A percentile compares a stretch with the other conserved stretches of the same genome.
Evolutionary conservation across 2,113 vertebrate genomes (phyloP).

Genomic region (Heterotis niloticus): DNA sequence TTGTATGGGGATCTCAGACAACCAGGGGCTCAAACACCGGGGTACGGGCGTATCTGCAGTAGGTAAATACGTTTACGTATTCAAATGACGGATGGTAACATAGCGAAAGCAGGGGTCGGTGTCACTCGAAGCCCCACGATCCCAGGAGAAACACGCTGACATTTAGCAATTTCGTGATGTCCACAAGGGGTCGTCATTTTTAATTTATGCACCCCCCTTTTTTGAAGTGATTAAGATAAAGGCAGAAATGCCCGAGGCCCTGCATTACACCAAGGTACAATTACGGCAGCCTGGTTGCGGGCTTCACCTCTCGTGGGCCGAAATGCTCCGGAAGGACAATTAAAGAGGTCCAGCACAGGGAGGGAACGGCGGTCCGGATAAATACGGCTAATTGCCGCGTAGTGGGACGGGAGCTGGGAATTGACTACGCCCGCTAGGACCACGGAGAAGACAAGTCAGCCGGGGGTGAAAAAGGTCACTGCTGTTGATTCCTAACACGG

Average conservation of each 20-base stretch:
- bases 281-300: slow-evolving; percentile 56
- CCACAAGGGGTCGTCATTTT: slow-evolving; percentile 37
- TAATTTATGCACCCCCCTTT: slow-evolving; percentile 66
- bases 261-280: slow-evolving; percentile 70
- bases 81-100: no score
- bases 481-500: background rate
- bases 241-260: slow-evolving; percentile 74
- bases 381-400: slow-evolving; percentile 76
- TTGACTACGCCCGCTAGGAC: slow-evolving; percentile 70
- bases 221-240: slow-evolving; percentile 81
- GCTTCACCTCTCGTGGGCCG: slow-evolving; percentile 67
- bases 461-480: slow-evolving; percentile 58
- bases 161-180: slow-evolving; percentile 53
- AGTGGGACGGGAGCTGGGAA: slow-evolving; percentile 54
- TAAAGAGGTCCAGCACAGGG: slow-evolving; percentile 39
- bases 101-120: slow-evolving; percentile 21
- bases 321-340: slow-evolving; percentile 70
- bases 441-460: slow-evolving; percentile 45
- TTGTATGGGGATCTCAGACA: no score
- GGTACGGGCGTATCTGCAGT: no score
- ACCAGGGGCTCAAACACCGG: no score
- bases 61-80: no score
- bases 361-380: slow-evolving; percentile 48
- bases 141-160: slow-evolving; percentile 64
- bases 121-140: slow-evolving; percentile 58